Percentiles rank a stretch among this genome's conserved stretches.
phyloP scores from a whole-genome alignment of 2,797 vertebrate species.

The Macrochelys suwanniensis region DNA sequence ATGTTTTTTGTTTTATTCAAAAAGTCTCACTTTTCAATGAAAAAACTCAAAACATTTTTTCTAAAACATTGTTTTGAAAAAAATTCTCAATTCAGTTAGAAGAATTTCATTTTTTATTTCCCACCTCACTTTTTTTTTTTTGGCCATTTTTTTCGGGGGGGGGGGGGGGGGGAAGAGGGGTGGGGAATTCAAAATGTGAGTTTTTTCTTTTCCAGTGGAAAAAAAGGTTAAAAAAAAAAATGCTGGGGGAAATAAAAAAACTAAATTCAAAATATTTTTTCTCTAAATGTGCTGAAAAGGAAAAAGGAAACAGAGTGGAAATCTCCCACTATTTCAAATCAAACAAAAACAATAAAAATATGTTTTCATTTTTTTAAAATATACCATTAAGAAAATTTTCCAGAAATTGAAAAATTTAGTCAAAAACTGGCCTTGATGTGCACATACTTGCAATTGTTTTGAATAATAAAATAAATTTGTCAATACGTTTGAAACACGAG shows the following conservation, averaged over 20 bases:
- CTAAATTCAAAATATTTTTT: background rate
- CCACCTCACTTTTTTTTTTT: background rate
- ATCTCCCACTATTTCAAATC: background rate
- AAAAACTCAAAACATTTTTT: too few relatives aligned
- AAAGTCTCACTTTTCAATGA: too few relatives aligned
- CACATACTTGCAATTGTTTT: background rate
- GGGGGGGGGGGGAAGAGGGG: background rate
- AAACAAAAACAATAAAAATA: background rate
- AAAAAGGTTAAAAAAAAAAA: background rate
- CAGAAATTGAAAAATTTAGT: too few relatives aligned
- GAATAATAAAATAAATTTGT: background rate
- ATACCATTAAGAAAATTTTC: too few relatives aligned
- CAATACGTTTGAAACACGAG: background rate
- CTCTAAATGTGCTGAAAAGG: background rate
- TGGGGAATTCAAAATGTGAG: background rate
- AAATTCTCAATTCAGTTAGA: background rate
- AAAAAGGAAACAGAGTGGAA: background rate
- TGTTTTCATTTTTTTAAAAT: background rate
- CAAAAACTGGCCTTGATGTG: background rate
- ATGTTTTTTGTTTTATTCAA: background rate
- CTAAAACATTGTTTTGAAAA: background rate
- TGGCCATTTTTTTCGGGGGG: too few relatives aligned
- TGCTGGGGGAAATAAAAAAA: background rate
- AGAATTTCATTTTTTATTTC: background rate
- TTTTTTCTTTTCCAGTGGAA: background rate